Base-by-base conservation (phyloP, 1,140 invertebrate genomes). In the Drosophila parvula region DNA sequence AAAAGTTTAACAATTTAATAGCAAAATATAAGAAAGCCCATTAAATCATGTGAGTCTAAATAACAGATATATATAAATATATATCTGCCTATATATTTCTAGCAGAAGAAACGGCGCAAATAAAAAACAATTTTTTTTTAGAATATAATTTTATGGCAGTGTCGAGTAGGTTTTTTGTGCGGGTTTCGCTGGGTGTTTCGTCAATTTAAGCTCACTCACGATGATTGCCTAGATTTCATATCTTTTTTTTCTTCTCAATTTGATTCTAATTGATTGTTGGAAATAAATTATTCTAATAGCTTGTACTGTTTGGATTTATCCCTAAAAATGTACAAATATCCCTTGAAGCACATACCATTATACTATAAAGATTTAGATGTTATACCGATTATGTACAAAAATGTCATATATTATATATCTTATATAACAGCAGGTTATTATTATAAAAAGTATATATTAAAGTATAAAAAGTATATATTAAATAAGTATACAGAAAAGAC, bases 1-100 rank as follows among this genome's bases (percentile, higher is more conserved):
- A 63, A 10, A 50, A n/a, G 22, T 55, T 38, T 1, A 43, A 30
- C 45, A 51, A 45, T 71, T 71, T 60, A 36, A 71, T 81, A 34
- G 59, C 41, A 34, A 60, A 51, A 56, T 62, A 77, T 59, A 57
- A 73, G 28, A 65, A 59, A 67, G 40, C 27, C 48, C 43, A 64
- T 84, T 71, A 64, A 84, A 79, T 83, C 76, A 59, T 77, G 77
- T 77, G 81, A 83, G 62, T 51, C 18, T 43, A 22, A 58, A 60
- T 60, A 61, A 45, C 45, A 62, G n/a, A 50, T 27, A 74, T 62
- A 38, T 36, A 50, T 53, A 56, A 8, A 43, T 30, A 71, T 56
- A 55, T 28, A 34, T 65, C 32, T 44, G 11, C 0, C n/a, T 60
- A 50, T 60, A 53, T 38, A 22, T 55, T 53, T 61, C 5, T 51